Base-by-base conservation (phyloP, 1,140 invertebrate genomes). In the Neoseiulus cucumeris region DNA sequence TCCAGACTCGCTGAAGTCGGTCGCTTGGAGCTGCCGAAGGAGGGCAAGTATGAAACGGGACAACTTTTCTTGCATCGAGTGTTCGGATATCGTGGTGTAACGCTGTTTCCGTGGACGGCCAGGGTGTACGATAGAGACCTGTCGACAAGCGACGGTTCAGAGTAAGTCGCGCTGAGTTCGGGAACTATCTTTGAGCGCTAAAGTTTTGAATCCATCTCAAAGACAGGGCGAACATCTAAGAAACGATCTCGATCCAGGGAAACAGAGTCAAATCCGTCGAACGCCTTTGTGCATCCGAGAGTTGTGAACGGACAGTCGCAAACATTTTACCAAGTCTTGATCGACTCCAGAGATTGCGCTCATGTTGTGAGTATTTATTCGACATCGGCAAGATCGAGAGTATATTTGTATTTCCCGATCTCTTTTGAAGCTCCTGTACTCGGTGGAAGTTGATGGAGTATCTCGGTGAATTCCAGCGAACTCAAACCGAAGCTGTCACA, bases 401-500 rank as follows among this genome's bases (percentile, higher is more conserved):
- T 29, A 7, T n/a, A n/a, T n/a, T n/a, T n/a, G n/a, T n/a, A n/a
- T n/a, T n/a, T n/a, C n/a, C n/a, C n/a, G n/a, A n/a, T n/a, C n/a
- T n/a, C n/a, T n/a, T n/a, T 66, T 1, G 20, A 66, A 64, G 28
- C 28, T 64, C 6, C 28, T 44, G 28, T 66, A 5, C 30, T 25
- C 17, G 29, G 18, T 65, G 4, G 2, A 64, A 17, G 44, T 5
- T 64, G 29, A 41, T 67, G 0, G 44, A 67, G 66, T 64, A 28
- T 65, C 67, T 72, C 42, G n/a, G n/a, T n/a, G n/a, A n/a, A 72
- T 73, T 77, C 22, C 71, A 93, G 89, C 82, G 91, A 73, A 89
- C 91, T 6, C 91, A 95, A 79, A 92, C 91, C 44, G 91, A 96
- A 79, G 89, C 91, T 33, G 92, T 97, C 0, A 96, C 93, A n/a